These are phyloP conservation scores for Astur gentilis DNA, from an alignment of 2,113 vertebrate species.

Conservation along the genomic window DNA sequence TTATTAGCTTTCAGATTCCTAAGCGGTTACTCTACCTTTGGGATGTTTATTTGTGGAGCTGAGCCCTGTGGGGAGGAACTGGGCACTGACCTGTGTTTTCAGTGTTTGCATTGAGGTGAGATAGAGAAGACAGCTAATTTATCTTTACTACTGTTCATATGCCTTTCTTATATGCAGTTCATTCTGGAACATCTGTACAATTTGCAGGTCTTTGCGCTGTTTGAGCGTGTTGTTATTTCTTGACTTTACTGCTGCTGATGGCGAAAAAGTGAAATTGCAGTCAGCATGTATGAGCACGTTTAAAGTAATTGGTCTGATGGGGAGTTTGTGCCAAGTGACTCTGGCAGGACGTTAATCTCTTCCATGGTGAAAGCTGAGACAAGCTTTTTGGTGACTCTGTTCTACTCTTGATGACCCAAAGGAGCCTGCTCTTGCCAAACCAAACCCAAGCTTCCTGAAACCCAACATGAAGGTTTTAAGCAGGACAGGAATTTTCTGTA, in stretches of 20 bases:
- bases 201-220: neutral
- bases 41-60: neutral
- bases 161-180: neutral
- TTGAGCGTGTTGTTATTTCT: neutral
- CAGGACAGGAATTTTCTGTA: neutral
- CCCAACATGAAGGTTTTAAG: neutral
- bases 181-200: neutral
- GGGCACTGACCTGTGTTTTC: neutral
- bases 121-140: neutral
- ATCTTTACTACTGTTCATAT: neutral
- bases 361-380: neutral
- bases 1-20: conserved; percentile 27
- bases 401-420: neutral
- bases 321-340: neutral
- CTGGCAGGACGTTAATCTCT: neutral
- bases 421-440: neutral
- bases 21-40: neutral
- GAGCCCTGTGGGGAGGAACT: neutral
- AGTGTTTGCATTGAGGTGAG: neutral
- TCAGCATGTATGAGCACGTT: neutral
- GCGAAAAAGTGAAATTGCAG: neutral
- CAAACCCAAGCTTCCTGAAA: neutral
- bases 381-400: neutral
- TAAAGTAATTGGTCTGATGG: neutral
- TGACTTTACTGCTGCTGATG: neutral